A percentile compares a stretch with the other conserved stretches of the same genome.
These are phyloP conservation scores for Nibea coibor DNA, from an alignment of 2,113 vertebrate species.

Conservation along the genomic window DNA sequence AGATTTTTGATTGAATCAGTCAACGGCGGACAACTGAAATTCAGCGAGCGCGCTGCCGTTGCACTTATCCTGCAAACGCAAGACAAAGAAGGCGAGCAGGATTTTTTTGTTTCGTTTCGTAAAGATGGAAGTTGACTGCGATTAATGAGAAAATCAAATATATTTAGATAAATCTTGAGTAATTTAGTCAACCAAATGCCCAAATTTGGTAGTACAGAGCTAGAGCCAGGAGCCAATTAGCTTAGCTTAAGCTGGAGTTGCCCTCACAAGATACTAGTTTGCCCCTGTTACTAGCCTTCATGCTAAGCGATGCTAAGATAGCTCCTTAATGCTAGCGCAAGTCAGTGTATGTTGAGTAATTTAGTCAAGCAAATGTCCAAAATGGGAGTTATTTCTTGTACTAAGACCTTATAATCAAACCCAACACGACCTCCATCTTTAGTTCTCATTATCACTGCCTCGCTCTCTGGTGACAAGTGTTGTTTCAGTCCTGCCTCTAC, in stretches of 20 bases:
- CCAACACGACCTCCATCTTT: neutral
- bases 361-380: neutral
- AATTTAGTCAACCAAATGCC: neutral
- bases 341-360: neutral
- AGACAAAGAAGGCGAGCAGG: neutral
- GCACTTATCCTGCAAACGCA: neutral
- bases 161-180: neutral
- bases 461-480: conserved; percentile 25
- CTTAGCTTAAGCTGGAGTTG: too few relatives aligned
- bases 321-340: neutral
- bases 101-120: neutral
- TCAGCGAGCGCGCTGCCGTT: neutral
- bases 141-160: neutral
- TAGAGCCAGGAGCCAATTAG: neutral
- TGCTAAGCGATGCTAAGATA: neutral
- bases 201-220: neutral
- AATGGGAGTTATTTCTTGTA: neutral
- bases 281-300: neutral
- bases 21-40: conserved; percentile 9
- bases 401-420: neutral
- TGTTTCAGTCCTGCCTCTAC: conserved; percentile 39
- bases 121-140: neutral
- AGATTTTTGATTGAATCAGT: conserved; percentile 52
- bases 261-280: neutral
- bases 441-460: conserved; percentile 9